Conservation (phyloP, 2,797 vertebrate species). For the Enteromius fasciolatus region DNA sequence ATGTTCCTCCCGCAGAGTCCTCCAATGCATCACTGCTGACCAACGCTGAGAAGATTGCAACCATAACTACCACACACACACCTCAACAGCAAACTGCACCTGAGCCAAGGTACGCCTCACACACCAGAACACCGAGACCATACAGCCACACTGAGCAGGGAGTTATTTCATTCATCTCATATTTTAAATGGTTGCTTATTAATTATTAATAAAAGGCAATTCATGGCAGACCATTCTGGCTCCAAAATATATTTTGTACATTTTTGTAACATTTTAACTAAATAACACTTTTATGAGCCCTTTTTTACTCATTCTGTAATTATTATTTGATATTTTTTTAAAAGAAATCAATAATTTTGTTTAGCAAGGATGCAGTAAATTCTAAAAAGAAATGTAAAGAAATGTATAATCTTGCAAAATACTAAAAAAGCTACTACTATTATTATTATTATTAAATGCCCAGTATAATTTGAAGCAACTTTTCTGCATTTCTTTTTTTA, state of each 20-base stretch:
- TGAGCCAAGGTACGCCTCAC: constrained; percentile 86
- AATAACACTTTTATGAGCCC: neutral
- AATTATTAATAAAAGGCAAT: neutral
- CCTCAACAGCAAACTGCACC: constrained; percentile 87
- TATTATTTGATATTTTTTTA: too few relatives aligned
- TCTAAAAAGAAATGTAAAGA: neutral
- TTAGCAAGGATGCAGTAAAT: neutral
- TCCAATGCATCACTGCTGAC: constrained; percentile 96
- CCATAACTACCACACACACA: constrained; percentile 96
- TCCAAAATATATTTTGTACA: neutral
- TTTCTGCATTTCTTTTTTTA: too few relatives aligned
- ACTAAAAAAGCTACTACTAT: neutral
- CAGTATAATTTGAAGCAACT: too few relatives aligned
- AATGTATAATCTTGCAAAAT: neutral
- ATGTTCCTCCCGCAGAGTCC: constrained; percentile 80
- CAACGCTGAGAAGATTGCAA: constrained; percentile 98
- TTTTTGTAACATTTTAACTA: too few relatives aligned
- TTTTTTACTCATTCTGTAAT: neutral
- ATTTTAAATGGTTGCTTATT: neutral
- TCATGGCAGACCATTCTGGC: neutral
- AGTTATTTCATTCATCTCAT: neutral
- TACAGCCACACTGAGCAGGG: neutral
- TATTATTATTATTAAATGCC: too few relatives aligned
- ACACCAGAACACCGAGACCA: neutral
- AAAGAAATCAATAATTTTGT: neutral